A percentile compares a stretch with the other conserved stretches of the same genome.
Evolutionary conservation across 2,113 vertebrate genomes (phyloP).

Genomic region (Salvelinus alpinus): DNA sequence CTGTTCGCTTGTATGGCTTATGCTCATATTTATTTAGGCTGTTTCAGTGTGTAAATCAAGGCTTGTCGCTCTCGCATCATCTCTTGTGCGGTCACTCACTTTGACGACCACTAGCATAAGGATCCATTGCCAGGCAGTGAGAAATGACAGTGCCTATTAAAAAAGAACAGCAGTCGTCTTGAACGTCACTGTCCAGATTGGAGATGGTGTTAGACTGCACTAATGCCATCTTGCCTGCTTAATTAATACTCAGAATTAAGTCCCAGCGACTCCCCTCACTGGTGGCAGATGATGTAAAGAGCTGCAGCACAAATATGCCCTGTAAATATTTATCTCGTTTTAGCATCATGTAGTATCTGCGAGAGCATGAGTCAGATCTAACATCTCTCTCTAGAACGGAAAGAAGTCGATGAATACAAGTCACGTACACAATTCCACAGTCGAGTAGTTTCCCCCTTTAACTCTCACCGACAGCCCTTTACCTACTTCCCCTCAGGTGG

Average conservation of each 20-base stretch:
- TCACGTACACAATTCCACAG: neutral
- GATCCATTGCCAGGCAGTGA: neutral
- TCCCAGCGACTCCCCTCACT: neutral
- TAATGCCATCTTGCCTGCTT: neutral
- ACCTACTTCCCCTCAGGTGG: conserved; percentile 51
- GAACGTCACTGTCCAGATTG: neutral
- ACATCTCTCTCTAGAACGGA: neutral
- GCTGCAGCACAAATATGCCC: neutral
- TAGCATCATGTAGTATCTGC: neutral
- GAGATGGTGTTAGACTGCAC: neutral
- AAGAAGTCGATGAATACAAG: neutral
- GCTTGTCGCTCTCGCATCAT: conserved; percentile 33
- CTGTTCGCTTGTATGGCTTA: neutral
- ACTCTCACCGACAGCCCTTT: conserved; percentile 27
- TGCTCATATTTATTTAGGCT: conserved; percentile 45
- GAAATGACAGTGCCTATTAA: neutral
- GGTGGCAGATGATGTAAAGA: neutral
- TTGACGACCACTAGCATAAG: conserved; percentile 4
- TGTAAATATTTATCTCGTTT: neutral
- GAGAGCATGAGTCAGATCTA: neutral
- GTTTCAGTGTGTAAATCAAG: conserved; percentile 48
- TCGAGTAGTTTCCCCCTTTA: conserved; percentile 27
- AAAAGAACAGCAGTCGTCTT: conserved; percentile 4
- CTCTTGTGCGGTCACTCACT: conserved; percentile 41
- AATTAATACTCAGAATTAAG: conserved; percentile 1